Conservation (phyloP, 2,888 invertebrate species). For the Dasypogon diadema region DNA sequence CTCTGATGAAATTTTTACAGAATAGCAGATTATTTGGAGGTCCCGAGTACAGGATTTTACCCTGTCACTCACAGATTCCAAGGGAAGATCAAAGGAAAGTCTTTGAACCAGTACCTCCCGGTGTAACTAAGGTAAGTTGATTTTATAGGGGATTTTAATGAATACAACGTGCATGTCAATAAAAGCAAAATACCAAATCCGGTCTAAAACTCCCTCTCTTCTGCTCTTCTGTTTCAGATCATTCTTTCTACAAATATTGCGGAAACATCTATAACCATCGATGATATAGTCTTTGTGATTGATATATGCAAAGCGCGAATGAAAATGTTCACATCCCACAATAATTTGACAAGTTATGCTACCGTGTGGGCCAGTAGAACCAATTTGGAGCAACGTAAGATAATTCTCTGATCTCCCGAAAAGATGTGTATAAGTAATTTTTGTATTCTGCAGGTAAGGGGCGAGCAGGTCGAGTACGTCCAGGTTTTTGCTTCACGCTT, state of each 20-base stretch:
- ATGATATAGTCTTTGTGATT: constrained; percentile 98
- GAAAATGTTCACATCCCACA: constrained; percentile 97
- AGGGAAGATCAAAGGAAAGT: constrained; percentile 94
- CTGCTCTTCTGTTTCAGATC: no score
- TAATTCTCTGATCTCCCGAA: constrained; percentile 19
- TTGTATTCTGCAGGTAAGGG: constrained; percentile 75
- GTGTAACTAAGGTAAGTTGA: constrained; percentile 81
- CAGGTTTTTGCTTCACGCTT: constrained; percentile 94
- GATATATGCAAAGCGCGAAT: constrained; percentile 98
- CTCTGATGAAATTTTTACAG: constrained; percentile 87
- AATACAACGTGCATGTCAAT: no score
- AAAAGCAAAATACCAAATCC: no score
- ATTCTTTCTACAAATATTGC: constrained; percentile 98
- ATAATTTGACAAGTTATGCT: constrained; percentile 98
- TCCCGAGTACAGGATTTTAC: constrained; percentile 81
- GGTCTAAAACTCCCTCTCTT: no score
- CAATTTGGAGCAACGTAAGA: constrained; percentile 85
- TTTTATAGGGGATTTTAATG: no score
- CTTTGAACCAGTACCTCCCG: constrained; percentile 86
- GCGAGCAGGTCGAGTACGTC: constrained; percentile 93
- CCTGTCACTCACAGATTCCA: constrained; percentile 97
- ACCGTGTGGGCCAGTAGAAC: constrained; percentile 96
- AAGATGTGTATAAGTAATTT: background rate
- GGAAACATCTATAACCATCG: constrained; percentile 97
- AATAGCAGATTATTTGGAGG: constrained; percentile 79